Base-by-base conservation (phyloP, 2,113 vertebrate species). In the Formicarius rufipectus region DNA sequence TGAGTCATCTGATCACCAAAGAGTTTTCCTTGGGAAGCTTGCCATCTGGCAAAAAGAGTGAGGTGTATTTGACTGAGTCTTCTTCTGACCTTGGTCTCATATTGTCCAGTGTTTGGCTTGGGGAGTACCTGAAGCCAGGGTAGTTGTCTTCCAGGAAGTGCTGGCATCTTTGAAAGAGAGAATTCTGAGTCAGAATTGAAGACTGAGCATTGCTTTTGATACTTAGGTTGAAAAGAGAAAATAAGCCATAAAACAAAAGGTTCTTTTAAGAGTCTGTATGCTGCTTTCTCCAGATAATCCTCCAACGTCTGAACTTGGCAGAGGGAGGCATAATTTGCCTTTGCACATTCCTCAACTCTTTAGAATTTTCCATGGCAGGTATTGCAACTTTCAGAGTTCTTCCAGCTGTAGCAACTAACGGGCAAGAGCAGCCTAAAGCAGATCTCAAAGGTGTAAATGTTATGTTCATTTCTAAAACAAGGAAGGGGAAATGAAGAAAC, bases 381-480 rank as follows among this genome's bases (percentile, higher is more conserved):
- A 7, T 6, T 13, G 59, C 37, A 66, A 5, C 67, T 58, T 78
- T 17, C 7, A 24, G 3, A 28, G 69, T 63, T 56, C 68, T 78
- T 66, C 39, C n/a, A 84, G 59, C 63, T 83, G n/a, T 58, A 73
- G 67, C 49, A 53, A 21, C 49, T 13, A 27, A 33, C 13, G 10
- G 72, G 30, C 52, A 63, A 44, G 56, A 28, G 71, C 58, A 71
- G 37, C 47, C 47, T 79, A 7, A 58, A 86, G 76, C 28, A 44
- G 67, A 62, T 71, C 45, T 63, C 59, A 66, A 88, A 71, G 15
- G 49, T 69, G 69, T 25, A 76, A 80, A 80, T 59, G 24, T 83
- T 76, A 45, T 0, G 0, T 23, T 85, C 56, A 39, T 0, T 0
- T 31, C 37, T 78, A 35, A 49, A 89, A 56, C 47, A 83, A 22